These are phyloP conservation scores for Wasmannia auropunctata DNA, from an alignment of 1,140 invertebrate genomes.

Conservation along the genomic window DNA sequence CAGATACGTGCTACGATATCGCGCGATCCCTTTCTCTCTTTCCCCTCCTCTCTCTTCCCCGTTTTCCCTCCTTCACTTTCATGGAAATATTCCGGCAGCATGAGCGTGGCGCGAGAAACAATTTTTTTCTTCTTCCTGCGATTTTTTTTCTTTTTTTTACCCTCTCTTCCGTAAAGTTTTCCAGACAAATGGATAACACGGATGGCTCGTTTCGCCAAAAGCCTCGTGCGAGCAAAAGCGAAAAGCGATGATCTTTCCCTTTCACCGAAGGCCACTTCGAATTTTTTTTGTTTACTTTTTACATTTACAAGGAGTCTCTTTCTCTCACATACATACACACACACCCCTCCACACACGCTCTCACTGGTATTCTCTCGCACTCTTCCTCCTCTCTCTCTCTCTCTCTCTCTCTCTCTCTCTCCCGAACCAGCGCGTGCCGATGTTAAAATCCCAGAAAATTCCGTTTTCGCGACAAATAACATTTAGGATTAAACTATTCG, in stretches of 20 bases:
- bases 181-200: constrained; percentile 65
- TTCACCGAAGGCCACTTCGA: constrained; percentile 83
- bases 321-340: no score
- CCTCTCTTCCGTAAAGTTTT: constrained; percentile 57
- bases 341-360: constrained; percentile 19
- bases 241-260: constrained; percentile 79
- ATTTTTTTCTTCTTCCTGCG: constrained; percentile 44
- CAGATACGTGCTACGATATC: constrained; percentile 32
- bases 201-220: constrained; percentile 61
- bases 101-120: constrained; percentile 55
- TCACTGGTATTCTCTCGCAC: neutral
- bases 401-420: neutral
- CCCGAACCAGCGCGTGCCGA: constrained; percentile 58
- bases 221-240: constrained; percentile 70
- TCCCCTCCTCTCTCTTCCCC: neutral
- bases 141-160: constrained; percentile 74
- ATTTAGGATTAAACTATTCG: neutral
- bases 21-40: constrained; percentile 5
- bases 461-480: neutral
- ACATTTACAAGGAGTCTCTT: constrained; percentile 80
- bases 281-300: constrained; percentile 80
- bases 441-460: constrained; percentile 14
- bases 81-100: constrained; percentile 49
- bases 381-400: neutral
- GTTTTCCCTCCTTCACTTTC: neutral